Base-by-base conservation (phyloP, 2,888 invertebrate species). In the Lapara coniferarum region DNA sequence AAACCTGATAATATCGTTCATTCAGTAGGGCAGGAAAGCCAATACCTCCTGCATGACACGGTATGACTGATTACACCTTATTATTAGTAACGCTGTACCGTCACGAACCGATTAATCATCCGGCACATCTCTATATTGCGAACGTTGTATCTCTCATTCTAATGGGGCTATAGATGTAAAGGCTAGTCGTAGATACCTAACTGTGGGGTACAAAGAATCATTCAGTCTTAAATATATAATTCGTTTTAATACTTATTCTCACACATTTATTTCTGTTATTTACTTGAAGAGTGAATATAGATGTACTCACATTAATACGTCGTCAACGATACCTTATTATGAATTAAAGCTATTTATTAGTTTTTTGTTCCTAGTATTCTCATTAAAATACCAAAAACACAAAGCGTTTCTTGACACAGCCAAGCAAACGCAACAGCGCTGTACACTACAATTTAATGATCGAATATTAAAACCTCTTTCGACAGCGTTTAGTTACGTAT, bases 61-160 rank as follows among this genome's bases (percentile, higher is more conserved):
- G 78, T 79, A 79, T 81, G 81, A 83, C 71, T 78, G 77, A 82
- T 84, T 73, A 80, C 77, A 10, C 63, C 69, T 76, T 75, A 78
- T 81, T 80, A 84, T 74, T 74, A 75, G 68, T 75, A 78, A 77
- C 78, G 78, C 79, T 82, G 78, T 80, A 74, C 71, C 77, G 76
- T 78, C 81, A 81, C 78, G 80, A 74, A 71, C 70, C 73, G 71
- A 85, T 84, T 81, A 81, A 81, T 83, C 83, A 78, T 10, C 37
- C 37, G 8, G 37, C 12, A 69, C 53, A 19, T 59, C 52, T 52
- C 63, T 69, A 63, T 0, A 52, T 19, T 63, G 19, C 52, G 13
- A 6, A 53, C 5, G 14, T 44, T 10, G 59, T 63, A 55, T 69
- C 63, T 63, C 19, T 63, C 10, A 63, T 30, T 63, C n/a, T 37